Conservation (phyloP, 2,113 vertebrate species). For the Solenodon paradoxus region DNA sequence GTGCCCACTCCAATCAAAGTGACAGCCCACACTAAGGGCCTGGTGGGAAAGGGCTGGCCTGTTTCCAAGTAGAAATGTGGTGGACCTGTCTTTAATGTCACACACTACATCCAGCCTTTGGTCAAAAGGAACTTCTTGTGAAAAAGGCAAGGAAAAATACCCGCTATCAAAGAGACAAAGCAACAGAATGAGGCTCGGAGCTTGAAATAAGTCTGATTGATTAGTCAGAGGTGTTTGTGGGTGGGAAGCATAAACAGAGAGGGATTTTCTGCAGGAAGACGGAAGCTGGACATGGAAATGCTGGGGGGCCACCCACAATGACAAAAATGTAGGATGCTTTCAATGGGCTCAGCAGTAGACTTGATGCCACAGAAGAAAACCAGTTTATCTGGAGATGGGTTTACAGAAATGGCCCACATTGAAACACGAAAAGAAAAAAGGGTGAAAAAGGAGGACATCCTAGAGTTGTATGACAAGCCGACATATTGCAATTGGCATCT, state of each 20-base stretch:
- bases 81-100: fast-evolving
- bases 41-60: neutral
- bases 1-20: fast-evolving
- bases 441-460: neutral
- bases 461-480: neutral
- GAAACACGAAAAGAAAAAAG: neutral
- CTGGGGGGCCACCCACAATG: neutral
- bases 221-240: neutral
- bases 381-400: neutral
- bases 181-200: neutral
- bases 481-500: fast-evolving
- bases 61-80: neutral
- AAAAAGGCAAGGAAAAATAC: neutral
- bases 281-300: neutral
- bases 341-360: neutral
- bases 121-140: neutral
- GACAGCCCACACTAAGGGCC: neutral
- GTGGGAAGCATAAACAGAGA: neutral
- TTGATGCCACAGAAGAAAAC: neutral
- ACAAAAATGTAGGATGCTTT: neutral
- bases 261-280: neutral
- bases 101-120: neutral
- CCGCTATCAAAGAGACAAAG: neutral
- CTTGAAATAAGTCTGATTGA: neutral
- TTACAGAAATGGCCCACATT: neutral